phyloP scores from a whole-genome alignment of 2,888 invertebrate species.

The Apotomis betuletana region DNA sequence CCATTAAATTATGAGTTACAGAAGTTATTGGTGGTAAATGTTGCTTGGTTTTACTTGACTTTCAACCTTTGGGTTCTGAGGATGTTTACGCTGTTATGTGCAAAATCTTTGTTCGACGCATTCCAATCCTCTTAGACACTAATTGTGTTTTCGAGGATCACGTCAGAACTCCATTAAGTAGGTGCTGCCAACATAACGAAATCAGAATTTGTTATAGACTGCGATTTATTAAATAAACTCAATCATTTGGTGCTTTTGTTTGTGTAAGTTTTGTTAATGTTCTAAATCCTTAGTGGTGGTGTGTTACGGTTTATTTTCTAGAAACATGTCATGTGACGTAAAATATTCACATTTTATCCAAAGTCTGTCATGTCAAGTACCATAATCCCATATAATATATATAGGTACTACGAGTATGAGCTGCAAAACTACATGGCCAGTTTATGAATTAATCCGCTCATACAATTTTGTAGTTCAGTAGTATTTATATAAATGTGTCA shows the following conservation, averaged over 20 bases:
- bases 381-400: too few relatives aligned
- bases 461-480: too few relatives aligned
- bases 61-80: background rate
- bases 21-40: background rate
- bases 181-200: conserved; percentile 16
- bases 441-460: too few relatives aligned
- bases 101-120: conserved; percentile 29
- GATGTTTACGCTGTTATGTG: background rate
- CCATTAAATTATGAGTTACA: conserved; percentile 56
- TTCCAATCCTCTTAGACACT: conserved; percentile 28
- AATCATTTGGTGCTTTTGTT: conserved; percentile 13
- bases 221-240: conserved; percentile 4
- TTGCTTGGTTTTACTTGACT: background rate
- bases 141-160: conserved; percentile 35
- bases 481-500: too few relatives aligned
- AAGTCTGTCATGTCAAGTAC: too few relatives aligned
- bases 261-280: background rate
- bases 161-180: conserved; percentile 36
- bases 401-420: too few relatives aligned
- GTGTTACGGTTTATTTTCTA: too few relatives aligned
- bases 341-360: too few relatives aligned
- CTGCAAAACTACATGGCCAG: too few relatives aligned
- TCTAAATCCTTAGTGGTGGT: too few relatives aligned
- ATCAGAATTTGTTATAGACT: conserved; percentile 11
- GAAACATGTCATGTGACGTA: too few relatives aligned